Evolutionary conservation across 2,113 vertebrate species (phyloP).

Genomic region (Esox niger): DNA sequence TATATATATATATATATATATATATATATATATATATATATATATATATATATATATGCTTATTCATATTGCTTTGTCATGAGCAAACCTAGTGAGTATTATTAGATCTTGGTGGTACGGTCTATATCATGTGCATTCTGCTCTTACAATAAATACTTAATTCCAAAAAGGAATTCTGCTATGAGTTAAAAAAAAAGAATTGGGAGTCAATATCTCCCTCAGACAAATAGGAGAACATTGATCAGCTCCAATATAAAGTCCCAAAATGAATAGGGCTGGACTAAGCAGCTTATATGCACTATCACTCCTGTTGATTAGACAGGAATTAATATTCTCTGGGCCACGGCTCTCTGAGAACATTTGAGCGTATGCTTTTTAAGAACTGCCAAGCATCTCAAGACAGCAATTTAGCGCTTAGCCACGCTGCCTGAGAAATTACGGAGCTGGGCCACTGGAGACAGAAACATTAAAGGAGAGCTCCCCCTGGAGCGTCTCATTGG

Average conservation of each 20-base stretch:
- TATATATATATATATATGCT: too few species aligned
- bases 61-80: too few species aligned
- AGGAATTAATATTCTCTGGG: conserved; percentile 46
- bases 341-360: conserved; percentile 49
- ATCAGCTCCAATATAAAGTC: conserved; percentile 25
- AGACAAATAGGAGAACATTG: conserved; percentile 17
- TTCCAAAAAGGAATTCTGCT: background rate
- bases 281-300: conserved; percentile 52
- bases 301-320: conserved; percentile 50
- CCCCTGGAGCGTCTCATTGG: conserved; percentile 35
- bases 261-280: conserved; percentile 34
- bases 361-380: conserved; percentile 47
- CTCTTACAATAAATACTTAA: too few species aligned
- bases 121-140: too few species aligned
- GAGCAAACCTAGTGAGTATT: too few species aligned
- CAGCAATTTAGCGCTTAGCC: conserved; percentile 63
- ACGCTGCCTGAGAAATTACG: conserved; percentile 52
- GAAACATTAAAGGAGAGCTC: conserved; percentile 56
- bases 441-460: conserved; percentile 40
- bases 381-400: conserved; percentile 58
- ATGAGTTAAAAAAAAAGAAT: conserved; percentile 1
- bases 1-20: too few species aligned
- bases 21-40: too few species aligned
- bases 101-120: too few species aligned
- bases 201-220: background rate